phyloP scores from a whole-genome alignment of 2,797 vertebrate genomes.

The Aeoliscus strigatus region DNA sequence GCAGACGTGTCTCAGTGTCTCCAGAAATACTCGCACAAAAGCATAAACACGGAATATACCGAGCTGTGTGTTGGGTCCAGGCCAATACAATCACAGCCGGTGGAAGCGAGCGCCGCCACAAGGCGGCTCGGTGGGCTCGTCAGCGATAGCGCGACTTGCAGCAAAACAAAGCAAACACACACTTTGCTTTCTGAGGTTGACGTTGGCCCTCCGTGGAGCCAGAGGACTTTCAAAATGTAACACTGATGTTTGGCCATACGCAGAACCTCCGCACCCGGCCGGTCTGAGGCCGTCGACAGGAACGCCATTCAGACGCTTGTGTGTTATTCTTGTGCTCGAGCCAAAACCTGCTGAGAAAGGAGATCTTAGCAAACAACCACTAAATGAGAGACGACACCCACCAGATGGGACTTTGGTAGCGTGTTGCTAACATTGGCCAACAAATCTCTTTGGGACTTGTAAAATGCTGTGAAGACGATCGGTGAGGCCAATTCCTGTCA shows the following conservation, averaged over 20 bases:
- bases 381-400: slow-evolving; percentile 51
- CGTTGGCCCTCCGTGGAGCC: slow-evolving; percentile 78
- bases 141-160: slow-evolving; percentile 71
- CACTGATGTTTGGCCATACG: slow-evolving; percentile 60
- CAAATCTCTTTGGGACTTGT: slow-evolving; percentile 27
- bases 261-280: slow-evolving; percentile 63
- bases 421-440: slow-evolving; percentile 38
- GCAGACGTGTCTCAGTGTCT: slow-evolving; percentile 31
- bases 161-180: slow-evolving; percentile 75
- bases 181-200: slow-evolving; percentile 79
- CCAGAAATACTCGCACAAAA: slow-evolving; percentile 28
- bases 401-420: slow-evolving; percentile 48
- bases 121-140: too few relatives aligned
- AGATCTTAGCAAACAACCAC: slow-evolving; percentile 54
- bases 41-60: slow-evolving; percentile 52
- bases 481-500: too few relatives aligned
- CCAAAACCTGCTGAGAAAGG: slow-evolving; percentile 51
- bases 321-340: slow-evolving; percentile 63
- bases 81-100: slow-evolving; percentile 57
- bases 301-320: slow-evolving; percentile 77
- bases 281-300: slow-evolving; percentile 65
- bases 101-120: slow-evolving; percentile 40
- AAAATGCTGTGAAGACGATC: too few relatives aligned
- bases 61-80: slow-evolving; percentile 28
- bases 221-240: slow-evolving; percentile 85